A percentile compares a stretch with the other conserved stretches of the same genome.
Conservation (phyloP, 2,888 invertebrate genomes). For the Lacanobia oleracea region DNA sequence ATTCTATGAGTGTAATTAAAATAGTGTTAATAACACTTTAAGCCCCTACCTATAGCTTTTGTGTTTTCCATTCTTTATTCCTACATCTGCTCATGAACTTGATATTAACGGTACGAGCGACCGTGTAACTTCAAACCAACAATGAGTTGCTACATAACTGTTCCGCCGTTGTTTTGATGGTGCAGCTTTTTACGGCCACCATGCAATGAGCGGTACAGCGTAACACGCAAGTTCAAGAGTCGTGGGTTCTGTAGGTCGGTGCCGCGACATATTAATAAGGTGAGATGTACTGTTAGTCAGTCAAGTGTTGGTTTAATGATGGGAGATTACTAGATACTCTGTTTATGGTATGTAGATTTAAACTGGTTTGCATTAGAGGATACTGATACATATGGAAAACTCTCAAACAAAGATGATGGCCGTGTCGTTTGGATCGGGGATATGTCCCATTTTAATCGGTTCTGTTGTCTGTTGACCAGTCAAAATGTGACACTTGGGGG, state of each 20-base stretch:
- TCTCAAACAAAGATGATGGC: neutral
- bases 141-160: conserved; percentile 53
- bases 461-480: too few species aligned
- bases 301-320: neutral
- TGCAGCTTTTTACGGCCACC: conserved; percentile 28
- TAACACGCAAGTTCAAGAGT: conserved; percentile 11
- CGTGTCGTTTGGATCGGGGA: too few species aligned
- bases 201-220: conserved; percentile 12
- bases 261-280: conserved; percentile 4
- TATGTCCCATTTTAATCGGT: too few species aligned
- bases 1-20: too few species aligned
- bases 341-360: too few species aligned
- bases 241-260: neutral
- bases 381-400: neutral
- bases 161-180: conserved; percentile 51
- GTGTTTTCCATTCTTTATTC: neutral
- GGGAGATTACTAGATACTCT: too few species aligned
- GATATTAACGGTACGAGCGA: conserved; percentile 42
- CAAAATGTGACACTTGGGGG: too few species aligned
- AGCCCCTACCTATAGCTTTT: neutral
- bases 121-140: conserved; percentile 29
- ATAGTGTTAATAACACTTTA: neutral
- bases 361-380: neutral
- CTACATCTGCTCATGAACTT: conserved; percentile 15
- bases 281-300: conserved; percentile 11